Base-by-base conservation (phyloP, 1,140 invertebrate species). In the Thaumetopoea pityocampa region DNA sequence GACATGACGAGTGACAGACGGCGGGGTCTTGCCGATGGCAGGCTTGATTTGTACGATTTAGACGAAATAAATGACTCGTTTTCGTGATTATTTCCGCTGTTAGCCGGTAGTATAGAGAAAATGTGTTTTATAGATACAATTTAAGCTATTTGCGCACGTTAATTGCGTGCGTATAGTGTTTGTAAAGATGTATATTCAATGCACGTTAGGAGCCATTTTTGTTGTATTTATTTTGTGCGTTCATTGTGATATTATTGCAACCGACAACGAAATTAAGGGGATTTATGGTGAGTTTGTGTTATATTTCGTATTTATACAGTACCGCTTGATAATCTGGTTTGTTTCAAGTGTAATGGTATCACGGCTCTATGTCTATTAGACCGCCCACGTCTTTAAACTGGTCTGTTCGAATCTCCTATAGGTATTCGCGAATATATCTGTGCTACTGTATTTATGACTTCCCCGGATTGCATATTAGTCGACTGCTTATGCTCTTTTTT, bases 181-280 rank as follows among this genome's bases (percentile, higher is more conserved):
- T 38, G 54, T 54, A 62, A 83, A 77, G 67, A 83, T 83, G 79
- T 74, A 79, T 79, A 65, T 76, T 73, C 65, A 58, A 47, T 78
- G 65, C 65, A 70, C 68, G 51, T 51, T 83, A 79, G 79, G 71
- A 84, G 79, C 79, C 79, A 83, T 83, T 83, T 83, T 83, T 79
- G 69, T 70, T 73, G 65, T 81, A 84, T 84, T 81, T 84, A 84
- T 84, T 81, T 84, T 81, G 69, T 74, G 74, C 73, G 77, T 80
- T 72, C 69, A 81, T 81, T 81, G 80, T 84, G 80, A 81, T 78
- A 80, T 77, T 78, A 65, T 60, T 56, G 72, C 47, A 60, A 76
- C 59, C 66, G 72, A 79, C 74, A 81, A 81, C 74, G 79, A 81
- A 81, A 70, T 67, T 48, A 66, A 64, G 58, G 56, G 71, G 66